Evolutionary conservation across 2,888 invertebrate genomes (phyloP), one percentile per base, ranked within the genome.

Genomic region (Tanytarsus gracilentus): DNA sequence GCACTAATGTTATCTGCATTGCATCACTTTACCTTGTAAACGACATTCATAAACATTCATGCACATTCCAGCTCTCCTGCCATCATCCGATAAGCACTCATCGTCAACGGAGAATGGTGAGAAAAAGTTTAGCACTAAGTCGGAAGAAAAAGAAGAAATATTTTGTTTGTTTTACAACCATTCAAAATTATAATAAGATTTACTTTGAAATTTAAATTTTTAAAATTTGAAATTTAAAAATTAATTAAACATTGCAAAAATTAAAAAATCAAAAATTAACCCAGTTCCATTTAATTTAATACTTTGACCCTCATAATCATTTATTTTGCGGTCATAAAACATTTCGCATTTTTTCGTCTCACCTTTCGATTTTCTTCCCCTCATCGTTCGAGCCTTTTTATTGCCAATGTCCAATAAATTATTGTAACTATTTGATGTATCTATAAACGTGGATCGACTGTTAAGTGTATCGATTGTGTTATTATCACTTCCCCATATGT

Each of bases 1-100:
- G 80, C 80, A 60, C 18, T 39, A 39, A 58, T 39, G 25, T 25
- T 25, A 36, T 53, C 9, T 53, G 40, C n/a, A 27, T 9, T 51
- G 30, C 50, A 40, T 55, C 9, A 40, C 29, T 14, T n/a, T 56
- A 58, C 83, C 83, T 66, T 87, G 79, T 67, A 86, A 84, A 9
- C 85, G 78, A 66, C 90, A 90, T 72, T 89, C 88, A 73, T 90
- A 90, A 16, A 86, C 82, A 74, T 90, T 90, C 74, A 89, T 80
- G 72, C 90, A 90, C 67, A 84, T 79, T 61, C 90, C 90, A 66
- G 77, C 71, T 58, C 86, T 78, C 65, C 85, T 78, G 18, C 83
- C 83, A 66, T 85, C 84, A 65, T 80, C 75, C 0, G 89, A 83
- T 63, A 80, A 72, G 68, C 90, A 90, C 72, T 90, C 89, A 49